Evolutionary conservation across 2,888 invertebrate genomes (phyloP).

Genomic region (Lordiphosa andalusiaca): DNA sequence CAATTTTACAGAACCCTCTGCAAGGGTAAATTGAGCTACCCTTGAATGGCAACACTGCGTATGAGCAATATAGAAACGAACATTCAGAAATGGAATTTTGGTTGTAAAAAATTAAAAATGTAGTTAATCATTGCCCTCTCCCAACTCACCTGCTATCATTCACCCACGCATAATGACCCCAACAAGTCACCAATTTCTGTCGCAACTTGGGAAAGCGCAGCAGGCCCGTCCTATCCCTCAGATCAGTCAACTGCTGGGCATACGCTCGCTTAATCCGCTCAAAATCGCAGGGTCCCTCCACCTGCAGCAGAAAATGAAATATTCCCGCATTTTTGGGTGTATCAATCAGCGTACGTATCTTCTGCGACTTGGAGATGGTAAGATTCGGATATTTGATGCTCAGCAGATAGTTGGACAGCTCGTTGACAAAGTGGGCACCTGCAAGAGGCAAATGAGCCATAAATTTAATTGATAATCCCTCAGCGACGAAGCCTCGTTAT

Average conservation of each 20-base stretch:
- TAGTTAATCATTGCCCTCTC: too few species aligned
- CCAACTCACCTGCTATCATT: constrained; percentile 81
- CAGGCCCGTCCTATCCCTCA: constrained; percentile 82
- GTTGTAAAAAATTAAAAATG: too few species aligned
- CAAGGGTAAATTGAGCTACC: too few species aligned
- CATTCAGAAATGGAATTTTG: too few species aligned
- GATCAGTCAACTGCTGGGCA: constrained; percentile 81
- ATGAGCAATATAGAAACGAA: too few species aligned
- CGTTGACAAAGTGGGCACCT: constrained; percentile 83
- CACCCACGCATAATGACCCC: constrained; percentile 89
- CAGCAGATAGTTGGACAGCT: constrained; percentile 82
- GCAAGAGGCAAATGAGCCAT: constrained; percentile 52
- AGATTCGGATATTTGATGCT: constrained; percentile 83
- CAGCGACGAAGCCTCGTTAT: constrained; percentile 16
- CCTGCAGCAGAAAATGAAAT: constrained; percentile 85
- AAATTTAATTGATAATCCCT: background rate
- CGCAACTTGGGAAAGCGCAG: constrained; percentile 85
- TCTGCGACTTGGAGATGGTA: constrained; percentile 83
- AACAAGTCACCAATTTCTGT: constrained; percentile 85
- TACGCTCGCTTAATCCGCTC: constrained; percentile 82
- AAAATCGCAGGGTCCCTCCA: constrained; percentile 83
- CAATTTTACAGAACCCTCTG: too few species aligned
- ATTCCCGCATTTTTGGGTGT: constrained; percentile 88
- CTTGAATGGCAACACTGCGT: too few species aligned
- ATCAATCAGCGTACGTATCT: constrained; percentile 85